Conservation (phyloP, 2,888 invertebrate species). For the Dryomyza anilis region DNA sequence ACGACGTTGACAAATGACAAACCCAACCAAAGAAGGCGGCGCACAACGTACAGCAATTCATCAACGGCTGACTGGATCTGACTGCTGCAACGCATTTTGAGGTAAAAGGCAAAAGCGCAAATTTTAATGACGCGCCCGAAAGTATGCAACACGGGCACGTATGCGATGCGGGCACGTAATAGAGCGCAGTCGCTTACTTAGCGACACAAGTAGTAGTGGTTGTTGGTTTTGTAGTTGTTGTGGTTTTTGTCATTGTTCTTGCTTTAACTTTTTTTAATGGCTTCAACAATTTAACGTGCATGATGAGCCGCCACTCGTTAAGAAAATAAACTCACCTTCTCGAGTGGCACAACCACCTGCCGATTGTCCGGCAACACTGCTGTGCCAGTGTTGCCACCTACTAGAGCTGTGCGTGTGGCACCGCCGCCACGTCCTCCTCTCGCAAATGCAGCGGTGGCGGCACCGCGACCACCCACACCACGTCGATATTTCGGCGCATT, state of each 20-base stretch:
- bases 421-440: conserved; percentile 30
- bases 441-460: conserved; percentile 40
- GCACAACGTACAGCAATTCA: conserved; percentile 42
- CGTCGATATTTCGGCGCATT: conserved; percentile 60
- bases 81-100: conserved; percentile 31
- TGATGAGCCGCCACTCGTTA: not conserved
- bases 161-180: not conserved
- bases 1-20: not conserved
- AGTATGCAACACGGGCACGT: conserved; percentile 26
- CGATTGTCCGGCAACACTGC: conserved; percentile 51
- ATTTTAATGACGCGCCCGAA: conserved; percentile 6
- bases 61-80: conserved; percentile 35
- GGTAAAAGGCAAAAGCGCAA: not conserved
- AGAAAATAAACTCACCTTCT: conserved; percentile 61
- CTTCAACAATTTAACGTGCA: not conserved
- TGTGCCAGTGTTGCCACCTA: not conserved
- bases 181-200: too few species aligned
- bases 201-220: not conserved
- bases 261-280: not conserved
- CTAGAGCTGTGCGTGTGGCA: conserved; percentile 54
- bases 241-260: not conserved
- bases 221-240: not conserved
- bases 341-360: conserved; percentile 70
- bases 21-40: not conserved
- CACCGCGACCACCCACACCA: conserved; percentile 59